These are phyloP conservation scores for Tetragonisca angustula DNA, from an alignment of 2,888 invertebrate species.

Conservation along the genomic window DNA sequence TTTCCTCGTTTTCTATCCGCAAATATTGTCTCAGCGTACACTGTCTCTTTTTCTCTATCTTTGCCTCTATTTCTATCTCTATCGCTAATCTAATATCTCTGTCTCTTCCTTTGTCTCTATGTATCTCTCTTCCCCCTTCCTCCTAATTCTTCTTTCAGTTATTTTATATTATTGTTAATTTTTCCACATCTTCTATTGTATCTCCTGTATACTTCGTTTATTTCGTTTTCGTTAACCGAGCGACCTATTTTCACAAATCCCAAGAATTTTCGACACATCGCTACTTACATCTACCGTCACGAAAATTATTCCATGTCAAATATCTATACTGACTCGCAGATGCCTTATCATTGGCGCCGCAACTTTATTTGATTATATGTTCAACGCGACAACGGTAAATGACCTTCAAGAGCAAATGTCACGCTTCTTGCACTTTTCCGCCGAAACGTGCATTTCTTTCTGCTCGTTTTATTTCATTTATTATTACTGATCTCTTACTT, in stretches of 20 bases:
- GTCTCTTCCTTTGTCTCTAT: neutral
- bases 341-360: constrained; percentile 71
- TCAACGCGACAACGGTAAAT: constrained; percentile 48
- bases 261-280: neutral
- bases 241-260: neutral
- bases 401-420: constrained; percentile 66
- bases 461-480: neutral
- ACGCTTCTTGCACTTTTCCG: constrained; percentile 38
- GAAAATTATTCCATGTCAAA: constrained; percentile 7
- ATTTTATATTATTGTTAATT: neutral
- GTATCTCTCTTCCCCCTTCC: neutral
- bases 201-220: neutral
- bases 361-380: constrained; percentile 66
- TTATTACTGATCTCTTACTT: too few relatives aligned
- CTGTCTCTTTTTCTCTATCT: neutral
- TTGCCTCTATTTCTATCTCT: too few relatives aligned
- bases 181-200: too few relatives aligned
- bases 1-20: neutral
- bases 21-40: neutral
- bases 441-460: neutral
- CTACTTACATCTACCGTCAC: neutral
- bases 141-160: neutral
- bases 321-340: neutral
- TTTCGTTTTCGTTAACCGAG: neutral
- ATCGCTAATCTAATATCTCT: too few relatives aligned